Percentiles rank a stretch among this genome's conserved stretches.
These are phyloP conservation scores for Archocentrus centrarchus DNA, from an alignment of 2,113 vertebrate genomes.

Conservation along the genomic window DNA sequence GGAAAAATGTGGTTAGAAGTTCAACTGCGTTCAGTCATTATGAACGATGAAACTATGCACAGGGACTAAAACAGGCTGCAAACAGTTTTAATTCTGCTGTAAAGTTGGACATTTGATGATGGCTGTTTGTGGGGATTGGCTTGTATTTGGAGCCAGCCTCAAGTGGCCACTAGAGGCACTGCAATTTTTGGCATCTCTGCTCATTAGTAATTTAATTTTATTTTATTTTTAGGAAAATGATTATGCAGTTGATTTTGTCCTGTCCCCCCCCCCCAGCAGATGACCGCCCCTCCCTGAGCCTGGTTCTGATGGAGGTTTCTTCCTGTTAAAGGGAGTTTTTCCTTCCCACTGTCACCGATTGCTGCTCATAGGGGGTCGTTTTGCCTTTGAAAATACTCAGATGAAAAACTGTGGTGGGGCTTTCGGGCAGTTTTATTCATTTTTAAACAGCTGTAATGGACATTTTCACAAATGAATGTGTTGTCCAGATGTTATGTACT, in stretches of 20 bases:
- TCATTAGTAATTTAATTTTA: neutral
- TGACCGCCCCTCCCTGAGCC: too few species aligned
- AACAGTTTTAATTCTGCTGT: neutral
- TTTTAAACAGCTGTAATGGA: neutral
- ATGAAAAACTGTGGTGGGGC: neutral
- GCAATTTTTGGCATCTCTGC: neutral
- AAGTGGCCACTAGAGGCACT: neutral
- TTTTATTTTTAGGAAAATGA: neutral
- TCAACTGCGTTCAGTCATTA: neutral
- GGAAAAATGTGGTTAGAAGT: rapidly evolving
- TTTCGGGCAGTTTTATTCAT: neutral
- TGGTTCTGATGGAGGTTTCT: too few species aligned
- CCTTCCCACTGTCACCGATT: too few species aligned
- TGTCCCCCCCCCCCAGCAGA: too few species aligned
- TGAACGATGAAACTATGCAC: neutral
- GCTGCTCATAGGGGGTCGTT: too few species aligned
- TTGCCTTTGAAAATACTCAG: too few species aligned
- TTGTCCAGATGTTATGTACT: neutral
- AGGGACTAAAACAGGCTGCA: neutral
- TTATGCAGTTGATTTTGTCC: too few species aligned
- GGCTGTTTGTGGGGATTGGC: neutral
- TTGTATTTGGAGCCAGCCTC: neutral
- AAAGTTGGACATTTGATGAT: neutral
- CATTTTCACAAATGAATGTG: neutral
- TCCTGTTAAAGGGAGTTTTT: too few species aligned